Percentiles rank a stretch among this genome's conserved stretches.
Conservation (phyloP, 2,113 vertebrate species). For the Morone saxatilis region DNA sequence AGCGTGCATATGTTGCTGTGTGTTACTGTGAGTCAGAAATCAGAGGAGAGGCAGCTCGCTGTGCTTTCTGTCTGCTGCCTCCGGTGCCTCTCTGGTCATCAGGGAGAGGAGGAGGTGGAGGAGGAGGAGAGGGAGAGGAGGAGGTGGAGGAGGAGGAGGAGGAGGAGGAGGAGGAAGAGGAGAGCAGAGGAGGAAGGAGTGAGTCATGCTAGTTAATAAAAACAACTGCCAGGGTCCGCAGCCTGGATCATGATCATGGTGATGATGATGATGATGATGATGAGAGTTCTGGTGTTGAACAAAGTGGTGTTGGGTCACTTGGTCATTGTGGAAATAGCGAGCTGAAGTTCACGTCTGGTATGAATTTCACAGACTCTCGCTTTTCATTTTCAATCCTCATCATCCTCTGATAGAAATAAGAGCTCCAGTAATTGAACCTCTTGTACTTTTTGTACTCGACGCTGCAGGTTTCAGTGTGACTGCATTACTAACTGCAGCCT, state of each 20-base stretch:
- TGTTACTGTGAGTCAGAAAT: conserved; percentile 58
- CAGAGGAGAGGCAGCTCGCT: conserved; percentile 49
- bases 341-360: conserved; percentile 35
- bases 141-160: conserved; percentile 46
- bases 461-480: neutral
- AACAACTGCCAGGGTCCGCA: conserved; percentile 63
- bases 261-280: conserved; percentile 32
- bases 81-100: conserved; percentile 48
- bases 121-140: conserved; percentile 48
- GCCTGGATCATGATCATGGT: conserved; percentile 33
- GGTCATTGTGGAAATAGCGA: conserved; percentile 35
- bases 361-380: conserved; percentile 35
- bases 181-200: conserved; percentile 74
- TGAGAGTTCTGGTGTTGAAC: conserved; percentile 43
- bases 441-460: neutral
- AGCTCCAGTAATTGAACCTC: neutral
- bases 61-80: conserved; percentile 48
- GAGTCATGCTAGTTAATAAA: conserved; percentile 79
- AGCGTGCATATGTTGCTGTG: conserved; percentile 32
- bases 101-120: conserved; percentile 44
- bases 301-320: conserved; percentile 42
- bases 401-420: neutral
- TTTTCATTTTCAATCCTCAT: conserved; percentile 22
- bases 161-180: conserved; percentile 45
- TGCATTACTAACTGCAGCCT: neutral